Evolutionary conservation across 2,797 vertebrate genomes (phyloP), one percentile per base, ranked within the genome.

Genomic region (Neosalanx taihuensis): DNA sequence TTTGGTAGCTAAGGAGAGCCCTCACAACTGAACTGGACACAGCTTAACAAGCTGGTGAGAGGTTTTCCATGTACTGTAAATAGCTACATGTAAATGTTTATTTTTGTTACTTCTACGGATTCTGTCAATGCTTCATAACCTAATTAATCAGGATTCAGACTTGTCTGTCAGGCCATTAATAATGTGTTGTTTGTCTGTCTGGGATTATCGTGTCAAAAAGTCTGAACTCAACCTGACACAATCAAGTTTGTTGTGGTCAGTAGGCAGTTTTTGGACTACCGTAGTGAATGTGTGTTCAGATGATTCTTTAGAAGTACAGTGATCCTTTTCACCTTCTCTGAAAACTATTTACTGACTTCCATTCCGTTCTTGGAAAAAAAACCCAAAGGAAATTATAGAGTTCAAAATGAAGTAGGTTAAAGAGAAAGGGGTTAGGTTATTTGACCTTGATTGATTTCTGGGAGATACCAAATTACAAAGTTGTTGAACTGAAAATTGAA

Each of bases 21-120:
- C 59, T 78, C 69, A 46, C 60, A 64, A 31, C 56, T 64, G 41
- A 72, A 75, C 78, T 82, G 76, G 74, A 74, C 65, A 75, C 67
- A 68, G 33, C 67, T 31, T 62, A 49, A 56, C 60, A 67, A 70
- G 20, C 63, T 51, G 51, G 59, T 67, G 20, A 53, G 30, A 59
- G 71, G 62, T 71, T 26, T 35, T 63, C 68, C 51, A 65, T 70
- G 51, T 66, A 68, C 41, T 78, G 20, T 70, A 60, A 20, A 70
- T 41, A 29, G 12, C 35, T 61, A 67, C 35, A 31, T 64, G 68
- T 60, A 66, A 58, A 69, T 41, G 49, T 71, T 23, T 69, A 63
- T 60, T 75, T 72, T 70, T 66, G 53, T 30, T 75, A 69, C 74
- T 46, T 29, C 46, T 67, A 37, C 71, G 67, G 41, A 26, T 51